Base-by-base conservation (phyloP, 1,140 invertebrate species). In the Scaptomyza pallida region DNA sequence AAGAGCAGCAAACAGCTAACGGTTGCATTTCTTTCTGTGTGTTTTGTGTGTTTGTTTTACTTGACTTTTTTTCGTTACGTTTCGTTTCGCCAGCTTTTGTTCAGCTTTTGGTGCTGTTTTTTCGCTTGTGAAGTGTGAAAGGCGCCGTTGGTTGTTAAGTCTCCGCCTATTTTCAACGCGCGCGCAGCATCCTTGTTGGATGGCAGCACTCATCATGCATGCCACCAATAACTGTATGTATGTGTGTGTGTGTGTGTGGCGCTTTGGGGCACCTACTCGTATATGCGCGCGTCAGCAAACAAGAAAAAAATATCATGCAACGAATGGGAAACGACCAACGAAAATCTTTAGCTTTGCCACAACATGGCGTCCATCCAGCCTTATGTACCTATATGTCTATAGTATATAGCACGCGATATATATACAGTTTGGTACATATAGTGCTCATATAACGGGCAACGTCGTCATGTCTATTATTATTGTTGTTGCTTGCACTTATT, bases 91-190 rank as follows among this genome's bases (percentile, higher is more conserved):
- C 33, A 37, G 33, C 33, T 59, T 12, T 59, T 45, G 21, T 21
- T 41, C 33, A n/a, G 40, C 19, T 41, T 35, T 30, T 44, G 50
- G 12, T 61, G 23, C 33, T 73, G 59, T 59, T 67, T 59, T 52
- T 54, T 47, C 19, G 33, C 45, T 35, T 9, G n/a, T n/a, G 54
- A 81, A 81, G 78, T 81, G 57, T 68, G 64, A 71, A 60, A 69
- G 69, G 57, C 65, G 65, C 47, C 59, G 72, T 59, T 72, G 62
- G 64, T 51, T 61, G 63, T 33, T 47, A 50, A 88, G 86, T 75
- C 89, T 90, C 89, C 89, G 89, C 89, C 89, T 90, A 75, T 89
- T 90, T 90, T 89, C 85, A 83, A 90, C 89, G 85, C 89, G 89
- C 89, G 89, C 89, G 64, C 81, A 86, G 81, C 81, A 86, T 85